Base-by-base conservation (phyloP, 2,888 invertebrate genomes). In the Pomacea canaliculata region DNA sequence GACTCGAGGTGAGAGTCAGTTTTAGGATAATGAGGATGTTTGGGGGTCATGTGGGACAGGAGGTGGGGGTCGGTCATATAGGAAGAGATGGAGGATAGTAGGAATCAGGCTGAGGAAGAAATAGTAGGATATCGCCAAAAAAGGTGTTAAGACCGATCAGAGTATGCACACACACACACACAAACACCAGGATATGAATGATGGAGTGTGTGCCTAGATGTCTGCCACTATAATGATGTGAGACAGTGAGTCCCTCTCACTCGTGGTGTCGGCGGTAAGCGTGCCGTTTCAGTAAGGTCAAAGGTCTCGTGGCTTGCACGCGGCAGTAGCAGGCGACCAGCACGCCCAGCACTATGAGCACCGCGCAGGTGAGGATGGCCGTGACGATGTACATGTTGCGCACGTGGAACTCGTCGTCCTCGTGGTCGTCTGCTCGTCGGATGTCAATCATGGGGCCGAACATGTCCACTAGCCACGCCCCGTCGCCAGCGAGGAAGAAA, bases 301-400 rank as follows among this genome's bases (percentile, higher is more conserved):
- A 46, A 19, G 68, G 68, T n/a, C 74, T 59, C 59, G 74, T 23
- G 68, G 74, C 94, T 92, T 95, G 94, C 83, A 95, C 94, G 83
- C 95, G 94, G 91, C 95, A 95, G 90, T 95, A 95, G 90, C 95
- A 95, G 65, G 94, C 94, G 71, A 94, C 93, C 86, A 95, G 95
- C 91, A 95, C 94, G 80, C 94, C 92, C 71, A 94, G 93, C 73
- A 95, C 95, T 85, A 95, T 94, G 80, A 94, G 93, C 78, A 95
- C 93, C 73, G 95, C 95, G 68, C 94, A 94, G 63, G 94, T 94
- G 80, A 95, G 93, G 13, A 95, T 95, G 73, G 95, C 95, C 49
- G 94, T 94, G 16, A 95, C 95, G 85, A 95, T 94, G 91, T 95
- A 95, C 85, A 95, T 94, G 91, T 94, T 95, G 92, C 95, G 95